These are phyloP conservation scores for Nephrotoma guestfalica DNA, from an alignment of 2,888 invertebrate genomes.

Conservation along the genomic window DNA sequence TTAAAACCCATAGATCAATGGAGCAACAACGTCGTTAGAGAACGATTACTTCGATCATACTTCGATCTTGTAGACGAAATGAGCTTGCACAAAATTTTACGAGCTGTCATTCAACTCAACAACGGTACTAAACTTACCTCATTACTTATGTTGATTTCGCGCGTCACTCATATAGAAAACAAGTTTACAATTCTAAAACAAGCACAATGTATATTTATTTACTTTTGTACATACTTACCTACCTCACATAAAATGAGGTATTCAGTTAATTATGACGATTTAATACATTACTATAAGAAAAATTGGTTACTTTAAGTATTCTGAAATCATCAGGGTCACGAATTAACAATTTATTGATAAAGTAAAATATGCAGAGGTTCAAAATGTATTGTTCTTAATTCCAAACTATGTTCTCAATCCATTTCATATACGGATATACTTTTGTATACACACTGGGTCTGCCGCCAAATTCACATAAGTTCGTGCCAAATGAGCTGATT, in stretches of 20 bases:
- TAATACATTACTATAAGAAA: not conserved
- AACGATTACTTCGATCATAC: too few relatives aligned
- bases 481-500: not conserved
- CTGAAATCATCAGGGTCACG: not conserved
- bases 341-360: not conserved
- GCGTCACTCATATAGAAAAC: not conserved
- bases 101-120: not conserved
- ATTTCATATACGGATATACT: not conserved
- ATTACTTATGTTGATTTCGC: too few relatives aligned
- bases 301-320: not conserved
- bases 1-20: too few relatives aligned
- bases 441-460: not conserved
- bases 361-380: too few relatives aligned
- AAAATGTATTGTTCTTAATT: not conserved
- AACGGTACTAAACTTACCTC: not conserved
- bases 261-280: not conserved
- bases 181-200: not conserved
- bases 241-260: not conserved
- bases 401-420: not conserved
- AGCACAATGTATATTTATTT: not conserved
- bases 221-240: not conserved
- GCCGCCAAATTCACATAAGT: not conserved
- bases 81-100: not conserved
- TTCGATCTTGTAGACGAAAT: too few relatives aligned
- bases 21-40: too few relatives aligned